phyloP scores from a whole-genome alignment of 30 jellyfish, hydroid and myxozoan genomes.

The Nemopilema nomurai region DNA sequence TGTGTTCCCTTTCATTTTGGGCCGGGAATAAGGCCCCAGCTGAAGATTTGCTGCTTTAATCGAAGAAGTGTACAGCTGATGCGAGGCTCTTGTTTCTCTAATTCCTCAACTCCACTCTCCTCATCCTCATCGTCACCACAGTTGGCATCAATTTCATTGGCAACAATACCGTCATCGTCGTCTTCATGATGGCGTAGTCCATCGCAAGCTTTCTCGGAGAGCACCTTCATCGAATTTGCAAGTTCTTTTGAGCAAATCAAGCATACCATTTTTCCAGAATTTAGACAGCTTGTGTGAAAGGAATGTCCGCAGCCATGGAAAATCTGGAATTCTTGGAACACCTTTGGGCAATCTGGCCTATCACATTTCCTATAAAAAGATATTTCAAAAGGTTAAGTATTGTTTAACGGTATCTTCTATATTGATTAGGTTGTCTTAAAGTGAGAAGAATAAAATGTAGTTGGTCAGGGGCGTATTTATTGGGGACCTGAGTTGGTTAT shows the following conservation, averaged over 20 bases:
- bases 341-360: constrained; percentile 6
- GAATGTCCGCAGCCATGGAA: constrained; percentile 52
- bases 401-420: too few species aligned
- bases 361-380: constrained; percentile 1
- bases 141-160: not conserved
- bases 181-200: not conserved
- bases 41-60: not conserved
- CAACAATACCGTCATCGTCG: not conserved
- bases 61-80: not conserved
- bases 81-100: not conserved
- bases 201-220: constrained; percentile 1
- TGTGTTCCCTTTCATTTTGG: not conserved
- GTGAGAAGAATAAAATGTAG: too few species aligned
- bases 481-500: too few species aligned
- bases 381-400: not conserved
- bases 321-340: constrained; percentile 2
- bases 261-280: constrained; percentile 11
- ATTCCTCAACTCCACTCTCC: not conserved
- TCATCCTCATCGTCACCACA: not conserved
- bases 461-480: too few species aligned
- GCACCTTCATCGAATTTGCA: not conserved
- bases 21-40: constrained; percentile 10
- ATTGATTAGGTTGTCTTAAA: too few species aligned
- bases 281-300: constrained; percentile 15
- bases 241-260: constrained; percentile 7